phyloP scores from a whole-genome alignment of 2,888 invertebrate genomes.

The Andrena dorsata region DNA sequence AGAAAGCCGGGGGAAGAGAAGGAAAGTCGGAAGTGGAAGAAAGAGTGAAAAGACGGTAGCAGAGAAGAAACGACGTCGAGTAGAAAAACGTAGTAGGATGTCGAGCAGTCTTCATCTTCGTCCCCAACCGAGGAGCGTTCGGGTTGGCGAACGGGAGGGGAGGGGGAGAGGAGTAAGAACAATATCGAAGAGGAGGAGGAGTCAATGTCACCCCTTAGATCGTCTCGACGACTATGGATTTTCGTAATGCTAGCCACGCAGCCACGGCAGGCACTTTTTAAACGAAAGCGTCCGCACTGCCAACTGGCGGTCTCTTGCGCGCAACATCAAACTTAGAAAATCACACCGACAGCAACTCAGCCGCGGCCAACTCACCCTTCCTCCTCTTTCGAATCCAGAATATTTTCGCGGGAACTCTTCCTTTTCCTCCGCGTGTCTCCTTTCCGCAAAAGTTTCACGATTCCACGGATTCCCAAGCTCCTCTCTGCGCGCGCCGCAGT shows the following conservation, averaged over 20 bases:
- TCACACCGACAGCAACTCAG: background rate
- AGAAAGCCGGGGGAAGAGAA: no score
- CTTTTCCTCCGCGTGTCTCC: background rate
- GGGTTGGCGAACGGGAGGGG: background rate
- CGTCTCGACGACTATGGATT: constrained; percentile 31
- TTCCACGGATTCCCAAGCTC: constrained; percentile 8
- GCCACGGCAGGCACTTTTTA: constrained; percentile 17
- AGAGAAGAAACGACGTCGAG: background rate
- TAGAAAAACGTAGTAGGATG: constrained; percentile 1
- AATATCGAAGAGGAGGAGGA: constrained; percentile 15
- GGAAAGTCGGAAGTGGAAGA: no score
- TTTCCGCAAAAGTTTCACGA: constrained; percentile 5
- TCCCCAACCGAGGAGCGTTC: background rate
- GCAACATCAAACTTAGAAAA: constrained; percentile 5
- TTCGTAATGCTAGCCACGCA: constrained; percentile 21
- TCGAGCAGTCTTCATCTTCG: background rate
- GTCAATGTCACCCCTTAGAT: constrained; percentile 20
- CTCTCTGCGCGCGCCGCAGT: background rate
- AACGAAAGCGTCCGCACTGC: constrained; percentile 25
- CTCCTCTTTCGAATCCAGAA: background rate
- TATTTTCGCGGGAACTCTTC: constrained; percentile 10
- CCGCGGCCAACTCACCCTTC: background rate
- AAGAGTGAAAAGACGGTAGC: background rate
- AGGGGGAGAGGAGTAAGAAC: constrained; percentile 13
- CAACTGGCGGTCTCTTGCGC: constrained; percentile 17